These are phyloP conservation scores for Ochropacha duplaris DNA, from an alignment of 2,888 invertebrate genomes.

Conservation along the genomic window DNA sequence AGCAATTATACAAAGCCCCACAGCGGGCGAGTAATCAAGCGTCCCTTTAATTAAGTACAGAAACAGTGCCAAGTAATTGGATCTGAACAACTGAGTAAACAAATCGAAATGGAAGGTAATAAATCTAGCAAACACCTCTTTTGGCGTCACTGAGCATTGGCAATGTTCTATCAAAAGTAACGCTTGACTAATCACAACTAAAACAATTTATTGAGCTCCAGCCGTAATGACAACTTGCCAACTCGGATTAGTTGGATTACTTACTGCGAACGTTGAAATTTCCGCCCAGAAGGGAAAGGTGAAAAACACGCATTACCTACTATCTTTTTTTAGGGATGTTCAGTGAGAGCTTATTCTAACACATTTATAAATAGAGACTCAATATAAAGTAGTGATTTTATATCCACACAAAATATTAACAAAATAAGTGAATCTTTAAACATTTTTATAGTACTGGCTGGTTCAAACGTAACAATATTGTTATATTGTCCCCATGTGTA, in stretches of 20 bases:
- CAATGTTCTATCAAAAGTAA: slow-evolving; percentile 51
- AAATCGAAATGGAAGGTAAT: slow-evolving; percentile 82
- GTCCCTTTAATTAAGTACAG: slow-evolving; percentile 84
- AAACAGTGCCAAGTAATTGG: slow-evolving; percentile 83
- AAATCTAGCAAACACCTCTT: slow-evolving; percentile 81
- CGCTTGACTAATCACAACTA: slow-evolving; percentile 31
- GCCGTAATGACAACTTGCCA: slow-evolving; percentile 7
- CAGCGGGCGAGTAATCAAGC: slow-evolving; percentile 83
- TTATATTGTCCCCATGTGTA: too few relatives aligned
- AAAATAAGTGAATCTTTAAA: too few relatives aligned
- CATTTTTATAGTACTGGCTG: too few relatives aligned
- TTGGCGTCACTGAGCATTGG: slow-evolving; percentile 61
- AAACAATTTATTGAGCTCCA: slow-evolving; percentile 10
- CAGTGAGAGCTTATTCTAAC: too few relatives aligned
- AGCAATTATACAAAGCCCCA: slow-evolving; percentile 83
- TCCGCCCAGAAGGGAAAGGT: background rate
- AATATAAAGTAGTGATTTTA: too few relatives aligned
- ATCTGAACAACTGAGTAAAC: slow-evolving; percentile 83
- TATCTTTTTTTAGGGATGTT: too few relatives aligned
- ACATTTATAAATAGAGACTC: too few relatives aligned
- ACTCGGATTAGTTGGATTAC: slow-evolving; percentile 3
- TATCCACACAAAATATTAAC: too few relatives aligned
- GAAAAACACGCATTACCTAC: slow-evolving; percentile 2
- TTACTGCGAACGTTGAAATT: background rate
- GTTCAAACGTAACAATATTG: too few relatives aligned